Base-by-base conservation (phyloP, 2,797 vertebrate species). In the Chaetodon trifasciatus region DNA sequence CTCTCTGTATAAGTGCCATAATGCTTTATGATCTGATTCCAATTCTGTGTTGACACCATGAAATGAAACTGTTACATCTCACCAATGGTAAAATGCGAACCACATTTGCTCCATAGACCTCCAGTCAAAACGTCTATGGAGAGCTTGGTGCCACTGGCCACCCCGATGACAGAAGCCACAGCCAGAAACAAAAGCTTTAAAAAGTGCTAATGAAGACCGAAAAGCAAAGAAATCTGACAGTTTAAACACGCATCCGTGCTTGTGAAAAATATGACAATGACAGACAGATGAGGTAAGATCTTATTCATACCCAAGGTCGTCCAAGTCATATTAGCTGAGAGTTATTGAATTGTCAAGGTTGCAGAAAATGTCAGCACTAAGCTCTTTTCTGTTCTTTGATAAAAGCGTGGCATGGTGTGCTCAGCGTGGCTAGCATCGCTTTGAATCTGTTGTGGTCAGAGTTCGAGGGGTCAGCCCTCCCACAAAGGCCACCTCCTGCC, bases 11-110 rank as follows among this genome's bases (percentile, higher is more conserved):
- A 81, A 88, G 87, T 82, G 74, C 89, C 83, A 88, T 93, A 87
- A 94, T 93, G 89, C 89, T 94, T 94, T 94, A 94, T 87, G 91
- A 89, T 86, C 88, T 86, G 88, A 87, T 83, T 90, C 84, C 84
- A 82, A 89, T 91, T 93, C 91, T 88, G 84, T 86, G 90, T 94
- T 90, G 88, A 92, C 81, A 85, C 86, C 89, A 90, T 93, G 88
- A 93, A 93, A 93, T 91, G 80, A 93, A 91, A 90, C 73, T 76
- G 70, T 89, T 86, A 86, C 81, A 79, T 83, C 84, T 75, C 83
- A 78, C 75, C 68, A 86, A 63, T 52, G 78, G 60, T 80, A 80
- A 88, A 87, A 86, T 60, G 78, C 69, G 84, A 84, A 69, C 52
- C 60, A 64, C 46, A 73, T 84, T 79, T 84, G 65, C 82, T 71